phyloP scores from a whole-genome alignment of 1,140 invertebrate genomes.

The Sipha flava region DNA sequence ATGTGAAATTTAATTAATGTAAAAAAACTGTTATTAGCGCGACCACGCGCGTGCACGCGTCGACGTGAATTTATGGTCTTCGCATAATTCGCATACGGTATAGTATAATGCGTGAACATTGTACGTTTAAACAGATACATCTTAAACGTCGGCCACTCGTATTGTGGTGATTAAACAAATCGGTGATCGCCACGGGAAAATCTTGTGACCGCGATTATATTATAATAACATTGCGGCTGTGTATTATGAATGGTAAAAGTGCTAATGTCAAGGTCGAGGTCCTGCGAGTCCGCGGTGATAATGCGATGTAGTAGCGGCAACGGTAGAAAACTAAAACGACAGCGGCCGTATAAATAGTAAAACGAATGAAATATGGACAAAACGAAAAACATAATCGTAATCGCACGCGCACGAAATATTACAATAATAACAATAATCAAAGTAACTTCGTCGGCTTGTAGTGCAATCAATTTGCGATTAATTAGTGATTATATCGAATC shows the following conservation, averaged over 20 bases:
- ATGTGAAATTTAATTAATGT: neutral
- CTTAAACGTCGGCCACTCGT: too few relatives aligned
- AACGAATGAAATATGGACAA: neutral
- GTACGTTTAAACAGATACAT: too few relatives aligned
- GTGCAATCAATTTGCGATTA: constrained; percentile 12
- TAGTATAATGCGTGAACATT: neutral
- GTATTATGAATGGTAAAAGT: neutral
- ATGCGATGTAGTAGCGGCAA: neutral
- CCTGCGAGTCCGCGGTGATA: neutral
- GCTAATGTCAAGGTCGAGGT: constrained; percentile 23
- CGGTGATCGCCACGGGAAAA: neutral
- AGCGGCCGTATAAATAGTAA: neutral
- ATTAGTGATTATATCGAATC: constrained; percentile 1
- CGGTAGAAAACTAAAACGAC: neutral
- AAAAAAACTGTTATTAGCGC: neutral
- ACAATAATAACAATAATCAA: too few relatives aligned
- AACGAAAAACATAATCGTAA: neutral
- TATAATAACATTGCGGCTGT: neutral
- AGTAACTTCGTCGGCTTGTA: neutral
- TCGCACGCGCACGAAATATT: neutral
- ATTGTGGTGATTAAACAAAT: too few relatives aligned
- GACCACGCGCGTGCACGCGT: neutral
- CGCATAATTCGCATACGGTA: neutral
- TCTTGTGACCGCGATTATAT: neutral
- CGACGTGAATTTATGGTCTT: neutral